Evolutionary conservation across 35 echinoderm and acorn worm genomes (phyloP), one percentile per base, ranked within the genome.

Genomic region (Amphiura filiformis): DNA sequence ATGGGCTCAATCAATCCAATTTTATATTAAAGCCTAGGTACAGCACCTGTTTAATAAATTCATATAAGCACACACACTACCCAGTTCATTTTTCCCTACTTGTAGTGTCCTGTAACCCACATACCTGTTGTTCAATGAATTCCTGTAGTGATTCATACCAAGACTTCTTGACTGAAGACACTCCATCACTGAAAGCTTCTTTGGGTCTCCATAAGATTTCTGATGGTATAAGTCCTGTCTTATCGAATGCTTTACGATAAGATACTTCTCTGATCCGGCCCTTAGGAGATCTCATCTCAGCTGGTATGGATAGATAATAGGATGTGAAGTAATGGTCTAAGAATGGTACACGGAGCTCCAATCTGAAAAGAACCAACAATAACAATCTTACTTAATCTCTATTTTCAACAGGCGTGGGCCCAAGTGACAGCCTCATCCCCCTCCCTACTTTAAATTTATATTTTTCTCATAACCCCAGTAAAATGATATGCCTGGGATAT

Each of bases 101-200:
- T 9, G 35, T 76, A 35, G 0, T 61, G 7, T 34, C n/a, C n/a
- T n/a, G n/a, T n/a, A n/a, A n/a, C n/a, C 37, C 5, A 44, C 78
- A 35, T 80, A 96, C 94, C 90, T 89, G 81, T 86, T 65, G 75
- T 37, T 86, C 84, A 52, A 92, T 86, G 36, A 81, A 86, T 32
- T 97, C 94, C 57, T 93, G 87, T 13, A 97, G 84, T 13, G 86
- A 85, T 57, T 84, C 23, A 87, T 81, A 90, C 94, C 94, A 97
- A 20, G 94, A 90, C 36, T 90, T 97, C 88, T 93, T 90, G n/a
- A 84, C 39, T 11, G 94, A 97, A 0, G 94, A 97, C 18, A 97
- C 94, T 34, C 94, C 94, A 75, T 97, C 94, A 80, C 94, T 97
- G 75, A 97, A 97, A 33, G 87, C 94, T 65, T 97, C 94, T 77